Conservation (phyloP, 2,113 vertebrate species). For the Hydrolagus affinis region DNA sequence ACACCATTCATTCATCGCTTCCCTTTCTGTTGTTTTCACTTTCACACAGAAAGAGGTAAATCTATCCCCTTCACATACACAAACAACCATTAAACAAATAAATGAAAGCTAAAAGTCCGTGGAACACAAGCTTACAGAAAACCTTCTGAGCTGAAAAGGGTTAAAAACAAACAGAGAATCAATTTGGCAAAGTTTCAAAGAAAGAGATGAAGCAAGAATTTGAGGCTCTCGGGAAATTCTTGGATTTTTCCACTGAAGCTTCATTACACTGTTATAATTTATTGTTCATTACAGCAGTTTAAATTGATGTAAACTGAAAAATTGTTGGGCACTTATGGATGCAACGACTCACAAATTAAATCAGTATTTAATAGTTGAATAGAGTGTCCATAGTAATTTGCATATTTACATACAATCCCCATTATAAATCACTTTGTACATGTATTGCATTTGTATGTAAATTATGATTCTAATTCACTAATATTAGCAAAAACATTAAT, state of each 20-base stretch:
- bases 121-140: neutral
- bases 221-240: neutral
- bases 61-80: too few species aligned
- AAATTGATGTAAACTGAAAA: constrained; percentile 8
- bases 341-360: constrained; percentile 16
- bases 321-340: neutral
- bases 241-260: neutral
- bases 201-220: neutral
- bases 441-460: constrained; percentile 12
- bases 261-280: neutral
- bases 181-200: neutral
- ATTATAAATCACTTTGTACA: constrained; percentile 20
- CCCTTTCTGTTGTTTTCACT: too few species aligned
- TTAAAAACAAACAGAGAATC: neutral
- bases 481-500: constrained; percentile 7
- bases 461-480: neutral
- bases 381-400: too few species aligned
- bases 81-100: too few species aligned
- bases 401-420: neutral
- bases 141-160: neutral
- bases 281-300: neutral
- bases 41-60: too few species aligned
- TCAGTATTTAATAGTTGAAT: neutral
- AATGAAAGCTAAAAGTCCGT: neutral
- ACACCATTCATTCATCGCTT: too few species aligned